Evolutionary conservation across 2,113 vertebrate species (phyloP).

Genomic region (Paralichthys olivaceus): DNA sequence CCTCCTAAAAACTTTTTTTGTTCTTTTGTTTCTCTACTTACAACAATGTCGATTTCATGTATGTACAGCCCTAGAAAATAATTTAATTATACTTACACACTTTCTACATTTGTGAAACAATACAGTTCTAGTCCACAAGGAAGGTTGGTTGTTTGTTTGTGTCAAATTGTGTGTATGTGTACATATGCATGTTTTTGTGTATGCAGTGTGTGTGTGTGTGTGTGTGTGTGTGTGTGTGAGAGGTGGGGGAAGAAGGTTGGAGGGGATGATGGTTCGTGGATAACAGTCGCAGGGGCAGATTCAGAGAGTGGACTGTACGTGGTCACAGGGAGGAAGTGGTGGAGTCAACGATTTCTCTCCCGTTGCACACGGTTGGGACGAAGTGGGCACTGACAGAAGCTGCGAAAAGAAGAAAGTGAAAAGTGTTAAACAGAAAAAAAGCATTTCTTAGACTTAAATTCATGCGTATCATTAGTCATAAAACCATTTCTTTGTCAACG

Average conservation of each 20-base stretch:
- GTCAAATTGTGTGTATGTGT: background rate
- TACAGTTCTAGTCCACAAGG: slow-evolving; percentile 77
- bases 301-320: slow-evolving; percentile 70
- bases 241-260: slow-evolving; percentile 23
- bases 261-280: slow-evolving; percentile 82
- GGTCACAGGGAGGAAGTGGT: slow-evolving; percentile 97
- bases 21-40: slow-evolving; percentile 86
- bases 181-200: slow-evolving; percentile 2
- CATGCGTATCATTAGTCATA: background rate
- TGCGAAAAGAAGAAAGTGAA: slow-evolving; percentile 70
- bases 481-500: background rate
- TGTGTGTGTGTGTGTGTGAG: slow-evolving; percentile 8
- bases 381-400: slow-evolving; percentile 91
- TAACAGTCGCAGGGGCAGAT: slow-evolving; percentile 88
- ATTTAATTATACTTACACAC: slow-evolving; percentile 90
- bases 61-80: slow-evolving; percentile 99
- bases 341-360: slow-evolving; percentile 98
- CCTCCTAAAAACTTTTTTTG: slow-evolving; percentile 90
- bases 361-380: slow-evolving; percentile 95
- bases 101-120: slow-evolving; percentile 91
- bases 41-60: slow-evolving; percentile 87
- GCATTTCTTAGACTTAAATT: background rate
- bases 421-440: slow-evolving; percentile 1
- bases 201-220: background rate
- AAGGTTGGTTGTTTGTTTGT: slow-evolving; percentile 49